Percentiles rank a stretch among this genome's conserved stretches.
Evolutionary conservation across 2,888 invertebrate species (phyloP).

Genomic region (Ceriagrion tenellum): DNA sequence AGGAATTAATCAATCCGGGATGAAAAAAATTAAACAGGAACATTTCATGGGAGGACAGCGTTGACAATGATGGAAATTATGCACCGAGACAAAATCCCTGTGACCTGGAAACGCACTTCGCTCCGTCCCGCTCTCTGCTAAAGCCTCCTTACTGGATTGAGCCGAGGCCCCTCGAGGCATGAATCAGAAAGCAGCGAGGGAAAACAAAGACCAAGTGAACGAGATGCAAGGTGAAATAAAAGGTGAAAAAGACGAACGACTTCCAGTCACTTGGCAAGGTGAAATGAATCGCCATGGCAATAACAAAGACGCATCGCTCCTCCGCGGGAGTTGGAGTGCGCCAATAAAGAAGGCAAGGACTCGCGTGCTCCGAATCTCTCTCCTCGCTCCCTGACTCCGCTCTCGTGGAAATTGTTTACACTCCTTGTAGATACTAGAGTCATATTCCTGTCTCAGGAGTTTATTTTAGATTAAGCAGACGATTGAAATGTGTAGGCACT

Average conservation of each 20-base stretch:
- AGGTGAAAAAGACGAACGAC: background rate
- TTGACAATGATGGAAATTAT: background rate
- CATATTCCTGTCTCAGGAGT: background rate
- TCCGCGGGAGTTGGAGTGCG: slow-evolving; percentile 1
- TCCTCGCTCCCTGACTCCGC: background rate
- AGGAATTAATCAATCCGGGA: background rate
- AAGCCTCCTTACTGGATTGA: background rate
- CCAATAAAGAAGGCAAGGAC: slow-evolving; percentile 19
- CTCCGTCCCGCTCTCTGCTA: background rate
- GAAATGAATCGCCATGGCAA: background rate
- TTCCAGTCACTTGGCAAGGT: background rate
- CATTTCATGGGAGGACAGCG: background rate
- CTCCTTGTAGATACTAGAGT: background rate
- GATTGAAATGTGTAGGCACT: background rate
- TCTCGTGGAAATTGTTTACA: background rate
- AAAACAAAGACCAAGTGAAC: background rate
- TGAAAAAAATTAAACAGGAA: background rate
- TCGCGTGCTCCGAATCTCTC: background rate
- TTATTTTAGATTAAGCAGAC: background rate
- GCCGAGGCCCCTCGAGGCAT: slow-evolving; percentile 30
- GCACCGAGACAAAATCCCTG: background rate
- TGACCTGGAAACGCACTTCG: slow-evolving; percentile 30
- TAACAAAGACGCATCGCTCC: slow-evolving; percentile 40
- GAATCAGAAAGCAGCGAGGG: background rate
- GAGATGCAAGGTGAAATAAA: background rate